Evolutionary conservation across 2,888 invertebrate species (phyloP), one percentile per base, ranked within the genome.

Genomic region (Micropterix aruncella): DNA sequence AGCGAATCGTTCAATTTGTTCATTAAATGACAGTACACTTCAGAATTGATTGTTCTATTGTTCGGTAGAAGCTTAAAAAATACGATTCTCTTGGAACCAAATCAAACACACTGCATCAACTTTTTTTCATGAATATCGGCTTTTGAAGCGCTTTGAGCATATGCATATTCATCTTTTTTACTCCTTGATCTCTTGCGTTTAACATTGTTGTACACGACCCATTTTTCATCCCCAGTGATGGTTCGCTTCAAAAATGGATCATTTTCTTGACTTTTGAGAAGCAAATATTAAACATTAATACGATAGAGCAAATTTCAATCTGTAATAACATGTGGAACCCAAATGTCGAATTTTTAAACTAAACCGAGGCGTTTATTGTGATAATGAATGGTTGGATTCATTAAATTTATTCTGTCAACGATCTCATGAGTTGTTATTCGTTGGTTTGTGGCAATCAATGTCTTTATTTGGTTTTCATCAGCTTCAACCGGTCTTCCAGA

Each of bases 331-430:
- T 48, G 49, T 7, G 50, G 42, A 27, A 50, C 40, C 48, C 51
- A 50, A 40, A 51, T 44, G 39, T 51, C 50, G 49, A 47, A 37
- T 43, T 52, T 42, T 44, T 41, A 41, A 36, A 46, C 27, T 36
- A 42, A 47, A 46, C 45, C 50, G n/a, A 49, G 44, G 16, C 43
- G 0, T 51, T 51, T 51, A 16, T 48, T 38, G 2, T 51, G 43
- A 15, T 45, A 44, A 43, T 48, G 36, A 46, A 52, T 41, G 41
- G 45, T 52, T 42, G 46, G 49, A 49, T 37, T 38, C 44, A 37
- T 45, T 42, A 44, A 44, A 44, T 50, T 47, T 47, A 52, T 47
- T 41, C 47, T 52, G 41, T 46, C 48, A 38, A 40, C 47, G 44
- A 52, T 52, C 44, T 52, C 49, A 19, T 46, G 51, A 40, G 46